These are phyloP conservation scores for Scaptomyza flava DNA, from an alignment of 2,888 invertebrate genomes.

Conservation along the genomic window DNA sequence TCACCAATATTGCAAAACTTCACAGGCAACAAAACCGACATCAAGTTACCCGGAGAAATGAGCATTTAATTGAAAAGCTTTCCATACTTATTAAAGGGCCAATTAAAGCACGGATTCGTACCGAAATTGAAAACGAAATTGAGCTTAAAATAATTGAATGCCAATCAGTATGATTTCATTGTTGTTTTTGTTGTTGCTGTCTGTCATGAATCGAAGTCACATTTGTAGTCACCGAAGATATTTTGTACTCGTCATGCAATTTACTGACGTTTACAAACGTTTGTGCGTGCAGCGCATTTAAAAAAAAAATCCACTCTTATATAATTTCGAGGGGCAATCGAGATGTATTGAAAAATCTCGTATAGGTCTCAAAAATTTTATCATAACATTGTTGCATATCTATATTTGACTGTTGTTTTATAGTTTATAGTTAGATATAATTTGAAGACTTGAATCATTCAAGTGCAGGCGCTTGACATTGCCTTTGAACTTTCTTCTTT, in stretches of 20 bases:
- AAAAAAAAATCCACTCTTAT: slow-evolving; percentile 38
- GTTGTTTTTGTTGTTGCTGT: slow-evolving; percentile 12
- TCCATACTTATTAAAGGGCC: slow-evolving; percentile 34
- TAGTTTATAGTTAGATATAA: too few relatives aligned
- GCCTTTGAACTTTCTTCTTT: slow-evolving; percentile 38
- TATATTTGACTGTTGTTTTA: too few relatives aligned
- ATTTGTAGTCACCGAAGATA: slow-evolving; percentile 32
- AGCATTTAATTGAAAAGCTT: slow-evolving; percentile 28
- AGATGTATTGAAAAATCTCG: neutral
- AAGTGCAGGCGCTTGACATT: slow-evolving; percentile 9
- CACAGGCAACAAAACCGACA: neutral
- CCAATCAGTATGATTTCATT: slow-evolving; percentile 42
- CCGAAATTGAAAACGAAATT: slow-evolving; percentile 7
- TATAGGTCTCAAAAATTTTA: too few relatives aligned
- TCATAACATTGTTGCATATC: too few relatives aligned
- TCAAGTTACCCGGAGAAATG: neutral
- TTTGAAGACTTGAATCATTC: neutral
- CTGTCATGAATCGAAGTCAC: slow-evolving; percentile 14
- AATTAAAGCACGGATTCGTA: slow-evolving; percentile 18
- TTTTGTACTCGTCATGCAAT: slow-evolving; percentile 41
- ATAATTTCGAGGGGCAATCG: slow-evolving; percentile 28
- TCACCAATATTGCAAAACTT: neutral
- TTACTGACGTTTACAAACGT: slow-evolving; percentile 50
- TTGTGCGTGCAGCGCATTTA: slow-evolving; percentile 51
- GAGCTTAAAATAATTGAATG: slow-evolving; percentile 59